Evolutionary conservation across 2,113 vertebrate genomes (phyloP).

Genomic region (Tetrao urogallus): DNA sequence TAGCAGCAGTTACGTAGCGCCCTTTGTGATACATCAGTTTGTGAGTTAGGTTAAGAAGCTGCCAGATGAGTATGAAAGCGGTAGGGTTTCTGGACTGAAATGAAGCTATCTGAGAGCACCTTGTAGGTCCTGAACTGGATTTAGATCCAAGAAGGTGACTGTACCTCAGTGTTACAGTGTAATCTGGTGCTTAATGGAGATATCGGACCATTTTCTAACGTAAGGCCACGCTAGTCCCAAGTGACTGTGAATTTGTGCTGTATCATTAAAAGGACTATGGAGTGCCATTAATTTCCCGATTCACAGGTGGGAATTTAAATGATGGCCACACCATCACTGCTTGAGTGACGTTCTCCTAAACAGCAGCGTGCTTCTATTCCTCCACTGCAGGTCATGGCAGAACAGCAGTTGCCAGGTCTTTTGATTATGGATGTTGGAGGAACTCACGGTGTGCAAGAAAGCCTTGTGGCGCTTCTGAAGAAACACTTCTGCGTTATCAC

Average conservation of each 20-base stretch:
- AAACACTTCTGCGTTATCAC: conserved; percentile 79
- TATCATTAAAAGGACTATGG: background rate
- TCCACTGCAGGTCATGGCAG: conserved; percentile 65
- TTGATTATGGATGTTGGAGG: conserved; percentile 71
- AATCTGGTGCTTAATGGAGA: background rate
- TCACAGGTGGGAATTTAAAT: background rate
- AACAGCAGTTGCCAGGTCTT: conserved; percentile 56
- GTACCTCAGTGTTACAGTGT: background rate
- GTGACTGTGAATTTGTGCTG: background rate
- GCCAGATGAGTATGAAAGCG: background rate
- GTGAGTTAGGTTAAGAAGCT: background rate
- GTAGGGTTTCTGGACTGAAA: background rate
- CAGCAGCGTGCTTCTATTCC: background rate
- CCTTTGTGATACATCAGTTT: background rate
- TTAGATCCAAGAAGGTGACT: background rate
- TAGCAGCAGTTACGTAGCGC: background rate
- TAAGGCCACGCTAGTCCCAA: background rate
- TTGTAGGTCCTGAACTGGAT: background rate
- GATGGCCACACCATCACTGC: background rate
- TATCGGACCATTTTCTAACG: background rate
- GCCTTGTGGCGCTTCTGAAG: conserved; percentile 67
- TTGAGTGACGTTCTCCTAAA: background rate
- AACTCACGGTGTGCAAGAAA: conserved; percentile 47
- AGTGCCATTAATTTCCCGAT: background rate
- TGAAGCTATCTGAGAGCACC: background rate